Evolutionary conservation across 2,113 vertebrate species (phyloP).

Genomic region (Furnarius figulus): DNA sequence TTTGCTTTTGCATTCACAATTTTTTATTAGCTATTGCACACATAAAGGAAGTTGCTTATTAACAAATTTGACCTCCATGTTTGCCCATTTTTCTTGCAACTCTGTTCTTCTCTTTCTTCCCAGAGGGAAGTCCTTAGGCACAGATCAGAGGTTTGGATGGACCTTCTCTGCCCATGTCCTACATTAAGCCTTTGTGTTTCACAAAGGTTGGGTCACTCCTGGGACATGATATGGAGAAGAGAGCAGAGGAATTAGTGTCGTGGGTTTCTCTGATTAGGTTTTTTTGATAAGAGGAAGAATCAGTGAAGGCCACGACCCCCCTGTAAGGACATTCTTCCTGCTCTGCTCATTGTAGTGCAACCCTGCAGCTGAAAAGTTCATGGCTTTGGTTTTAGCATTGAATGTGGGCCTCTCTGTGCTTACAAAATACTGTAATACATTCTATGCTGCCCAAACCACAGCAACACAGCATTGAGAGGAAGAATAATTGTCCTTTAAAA

Average conservation of each 20-base stretch:
- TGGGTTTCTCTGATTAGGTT: too few species aligned
- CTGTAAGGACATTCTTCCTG: background rate
- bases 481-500: background rate
- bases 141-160: background rate
- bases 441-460: background rate
- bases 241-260: background rate
- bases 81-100: background rate
- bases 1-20: background rate
- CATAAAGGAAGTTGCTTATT: background rate
- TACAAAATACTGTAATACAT: background rate
- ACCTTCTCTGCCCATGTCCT: background rate
- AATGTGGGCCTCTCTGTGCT: background rate
- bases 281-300: background rate
- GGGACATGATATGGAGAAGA: background rate
- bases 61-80: background rate
- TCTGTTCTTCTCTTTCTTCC: background rate
- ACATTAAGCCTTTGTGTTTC: background rate
- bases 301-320: background rate
- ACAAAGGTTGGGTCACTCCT: background rate
- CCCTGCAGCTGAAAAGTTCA: background rate
- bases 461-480: background rate
- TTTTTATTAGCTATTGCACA: background rate
- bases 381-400: background rate
- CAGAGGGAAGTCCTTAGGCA: background rate
- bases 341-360: background rate